Conservation (phyloP, 2,797 vertebrate species). For the Esox masquinongy region DNA sequence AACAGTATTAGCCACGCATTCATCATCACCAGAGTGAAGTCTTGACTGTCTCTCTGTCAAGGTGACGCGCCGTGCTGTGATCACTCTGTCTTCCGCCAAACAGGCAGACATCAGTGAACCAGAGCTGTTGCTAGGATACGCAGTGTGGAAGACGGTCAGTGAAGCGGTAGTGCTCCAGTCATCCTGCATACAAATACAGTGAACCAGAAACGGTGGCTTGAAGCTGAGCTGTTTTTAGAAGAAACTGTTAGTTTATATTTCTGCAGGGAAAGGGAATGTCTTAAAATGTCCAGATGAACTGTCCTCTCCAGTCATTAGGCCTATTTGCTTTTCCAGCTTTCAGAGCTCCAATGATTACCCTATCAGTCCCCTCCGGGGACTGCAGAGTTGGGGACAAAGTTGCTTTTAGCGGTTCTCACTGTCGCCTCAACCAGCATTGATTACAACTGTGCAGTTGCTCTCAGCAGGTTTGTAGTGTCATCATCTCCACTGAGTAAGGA, state of each 20-base stretch:
- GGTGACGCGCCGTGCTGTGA: constrained; percentile 7
- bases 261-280: not conserved
- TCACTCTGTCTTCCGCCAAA: constrained; percentile 30
- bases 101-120: constrained; percentile 28
- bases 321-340: too few species aligned
- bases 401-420: not conserved
- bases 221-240: not conserved
- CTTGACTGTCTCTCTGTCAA: constrained; percentile 9
- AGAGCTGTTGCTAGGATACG: constrained; percentile 57
- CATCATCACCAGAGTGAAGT: too few species aligned
- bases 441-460: too few species aligned
- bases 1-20: not conserved
- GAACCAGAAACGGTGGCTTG: not conserved
- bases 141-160: constrained; percentile 33
- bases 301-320: not conserved
- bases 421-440: not conserved
- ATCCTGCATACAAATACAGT: not conserved
- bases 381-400: not conserved
- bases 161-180: constrained; percentile 6
- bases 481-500: not conserved
- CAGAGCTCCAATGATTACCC: not conserved
- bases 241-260: not conserved
- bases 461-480: not conserved
- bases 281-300: not conserved
- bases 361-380: not conserved